phyloP scores from a whole-genome alignment of 2,113 vertebrate species.

The Myotis davidii region DNA sequence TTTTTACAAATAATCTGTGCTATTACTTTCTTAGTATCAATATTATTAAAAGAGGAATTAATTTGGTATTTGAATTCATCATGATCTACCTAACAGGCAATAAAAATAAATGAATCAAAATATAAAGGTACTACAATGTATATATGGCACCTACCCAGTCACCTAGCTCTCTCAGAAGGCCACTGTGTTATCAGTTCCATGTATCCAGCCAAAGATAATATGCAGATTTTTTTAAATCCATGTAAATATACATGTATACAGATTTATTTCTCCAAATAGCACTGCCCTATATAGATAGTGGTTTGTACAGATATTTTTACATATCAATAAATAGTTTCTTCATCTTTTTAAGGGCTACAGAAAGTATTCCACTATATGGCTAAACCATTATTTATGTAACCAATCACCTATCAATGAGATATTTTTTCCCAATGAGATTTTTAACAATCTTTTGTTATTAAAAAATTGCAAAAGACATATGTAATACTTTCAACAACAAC shows the following conservation, averaged over 20 bases:
- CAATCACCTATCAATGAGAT: not conserved
- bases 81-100: slow-evolving; percentile 5
- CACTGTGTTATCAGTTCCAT: not conserved
- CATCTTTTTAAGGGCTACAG: not conserved
- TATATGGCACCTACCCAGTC: not conserved
- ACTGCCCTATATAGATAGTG: not conserved
- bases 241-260: not conserved
- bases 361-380: not conserved
- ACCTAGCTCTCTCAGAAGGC: not conserved
- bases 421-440: not conserved
- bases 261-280: not conserved
- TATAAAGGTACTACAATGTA: not conserved
- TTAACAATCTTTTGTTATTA: not conserved
- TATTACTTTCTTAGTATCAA: slow-evolving; percentile 34
- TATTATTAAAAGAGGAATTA: slow-evolving; percentile 22
- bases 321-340: not conserved
- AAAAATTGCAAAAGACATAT: not conserved
- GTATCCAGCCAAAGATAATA: not conserved
- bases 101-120: slow-evolving; percentile 34
- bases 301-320: not conserved
- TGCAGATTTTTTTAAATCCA: not conserved
- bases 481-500: too few relatives aligned
- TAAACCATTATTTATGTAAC: not conserved
- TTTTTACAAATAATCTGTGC: not conserved
- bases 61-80: slow-evolving; percentile 9